phyloP scores from a whole-genome alignment of 2,888 invertebrate species.

The Crossocerus cetratus region DNA sequence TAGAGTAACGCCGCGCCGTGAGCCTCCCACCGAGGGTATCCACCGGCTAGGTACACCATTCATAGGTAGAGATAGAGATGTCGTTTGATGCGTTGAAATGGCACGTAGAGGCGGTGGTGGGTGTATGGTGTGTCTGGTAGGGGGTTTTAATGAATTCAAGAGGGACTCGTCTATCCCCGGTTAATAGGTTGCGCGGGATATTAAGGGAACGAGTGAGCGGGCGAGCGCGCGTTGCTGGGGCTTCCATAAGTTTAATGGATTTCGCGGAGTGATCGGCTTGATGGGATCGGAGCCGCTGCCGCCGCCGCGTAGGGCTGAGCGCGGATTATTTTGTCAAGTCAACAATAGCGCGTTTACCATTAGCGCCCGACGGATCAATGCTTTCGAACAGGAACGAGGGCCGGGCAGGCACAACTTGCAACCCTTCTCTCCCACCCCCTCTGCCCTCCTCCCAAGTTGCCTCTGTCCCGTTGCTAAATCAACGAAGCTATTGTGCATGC shows the following conservation, averaged over 20 bases:
- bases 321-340: conserved; percentile 43
- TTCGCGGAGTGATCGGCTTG: conserved; percentile 11
- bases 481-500: conserved; percentile 31
- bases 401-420: too few species aligned
- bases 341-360: conserved; percentile 28
- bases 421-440: neutral
- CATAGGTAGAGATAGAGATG: too few species aligned
- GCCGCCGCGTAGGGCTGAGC: neutral
- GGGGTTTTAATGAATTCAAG: too few species aligned
- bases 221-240: neutral
- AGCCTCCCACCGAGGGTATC: too few species aligned
- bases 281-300: conserved; percentile 9
- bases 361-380: conserved; percentile 16
- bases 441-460: neutral
- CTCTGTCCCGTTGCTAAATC: conserved; percentile 31
- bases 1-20: too few species aligned
- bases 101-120: too few species aligned
- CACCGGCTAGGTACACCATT: too few species aligned
- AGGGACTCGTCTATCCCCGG: too few species aligned
- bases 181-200: neutral
- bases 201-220: too few species aligned
- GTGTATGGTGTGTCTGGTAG: too few species aligned
- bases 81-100: too few species aligned
- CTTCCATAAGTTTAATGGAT: conserved; percentile 23
- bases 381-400: conserved; percentile 16